phyloP scores from a whole-genome alignment of 1,140 invertebrate genomes.

The Oreohelix idahoensis region DNA sequence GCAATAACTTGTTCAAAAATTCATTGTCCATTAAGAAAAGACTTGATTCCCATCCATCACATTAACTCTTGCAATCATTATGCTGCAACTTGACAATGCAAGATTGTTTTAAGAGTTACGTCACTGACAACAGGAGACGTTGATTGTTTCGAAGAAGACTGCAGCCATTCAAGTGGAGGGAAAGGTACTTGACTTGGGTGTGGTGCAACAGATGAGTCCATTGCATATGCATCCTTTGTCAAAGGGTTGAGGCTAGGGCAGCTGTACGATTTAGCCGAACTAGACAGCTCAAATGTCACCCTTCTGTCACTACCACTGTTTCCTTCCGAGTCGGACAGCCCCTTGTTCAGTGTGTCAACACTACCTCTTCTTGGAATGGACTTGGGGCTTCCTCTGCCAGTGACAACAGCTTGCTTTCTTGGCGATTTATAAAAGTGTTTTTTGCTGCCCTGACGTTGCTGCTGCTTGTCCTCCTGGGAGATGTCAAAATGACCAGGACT shows the following conservation, averaged over 20 bases:
- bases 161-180: slow-evolving; percentile 25
- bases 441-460: background rate
- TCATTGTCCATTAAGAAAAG: background rate
- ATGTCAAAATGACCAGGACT: slow-evolving; percentile 21
- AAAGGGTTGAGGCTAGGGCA: background rate
- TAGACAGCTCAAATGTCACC: background rate
- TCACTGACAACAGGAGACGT: background rate
- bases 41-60: too few species aligned
- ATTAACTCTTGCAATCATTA: background rate
- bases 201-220: slow-evolving; percentile 24
- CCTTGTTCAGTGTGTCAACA: background rate
- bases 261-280: slow-evolving; percentile 23
- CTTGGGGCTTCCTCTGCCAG: background rate
- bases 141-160: background rate
- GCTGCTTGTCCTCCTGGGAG: slow-evolving; percentile 1
- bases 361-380: slow-evolving; percentile 2
- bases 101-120: background rate
- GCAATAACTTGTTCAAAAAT: background rate
- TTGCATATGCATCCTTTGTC: slow-evolving; percentile 10
- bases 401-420: background rate
- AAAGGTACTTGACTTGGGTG: slow-evolving; percentile 26
- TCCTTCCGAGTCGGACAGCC: background rate
- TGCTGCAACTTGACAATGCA: slow-evolving; percentile 19
- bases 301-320: background rate
- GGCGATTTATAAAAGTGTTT: background rate